Evolutionary conservation across 2,113 vertebrate genomes (phyloP).

Genomic region (Mionectes macconnelli): DNA sequence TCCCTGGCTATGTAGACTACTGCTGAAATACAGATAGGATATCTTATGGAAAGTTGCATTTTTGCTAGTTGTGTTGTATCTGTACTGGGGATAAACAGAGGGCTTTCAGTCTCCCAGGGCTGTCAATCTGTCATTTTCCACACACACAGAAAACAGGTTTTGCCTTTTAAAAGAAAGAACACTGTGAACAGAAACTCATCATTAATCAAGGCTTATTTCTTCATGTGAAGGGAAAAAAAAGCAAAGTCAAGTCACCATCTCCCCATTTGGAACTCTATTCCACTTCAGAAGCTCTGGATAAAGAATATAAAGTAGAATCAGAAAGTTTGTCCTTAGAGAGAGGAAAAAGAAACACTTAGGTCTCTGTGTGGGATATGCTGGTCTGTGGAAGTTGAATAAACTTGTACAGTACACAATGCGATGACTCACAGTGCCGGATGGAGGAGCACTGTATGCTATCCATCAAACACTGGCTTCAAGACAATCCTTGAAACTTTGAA

Average conservation of each 20-base stretch:
- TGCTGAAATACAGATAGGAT: not conserved
- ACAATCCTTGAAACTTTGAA: constrained; percentile 59
- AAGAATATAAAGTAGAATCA: constrained; percentile 40
- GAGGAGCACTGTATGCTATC: constrained; percentile 43
- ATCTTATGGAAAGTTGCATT: not conserved
- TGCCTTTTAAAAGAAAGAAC: constrained; percentile 61
- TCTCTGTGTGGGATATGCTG: constrained; percentile 57
- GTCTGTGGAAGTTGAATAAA: constrained; percentile 63
- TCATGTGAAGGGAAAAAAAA: not conserved
- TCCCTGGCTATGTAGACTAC: not conserved
- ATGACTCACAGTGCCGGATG: constrained; percentile 62
- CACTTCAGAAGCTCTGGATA: constrained; percentile 38
- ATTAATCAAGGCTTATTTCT: constrained; percentile 59
- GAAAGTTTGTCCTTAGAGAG: constrained; percentile 55
- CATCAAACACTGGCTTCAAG: constrained; percentile 63
- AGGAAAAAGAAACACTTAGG: constrained; percentile 39
- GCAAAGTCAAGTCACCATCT: constrained; percentile 20
- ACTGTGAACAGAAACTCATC: constrained; percentile 51
- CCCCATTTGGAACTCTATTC: constrained; percentile 46
- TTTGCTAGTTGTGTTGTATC: not conserved
- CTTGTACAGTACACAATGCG: constrained; percentile 48
- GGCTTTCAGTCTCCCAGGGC: constrained; percentile 31
- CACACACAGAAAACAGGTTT: constrained; percentile 22
- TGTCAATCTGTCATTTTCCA: constrained; percentile 60
- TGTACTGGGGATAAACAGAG: constrained; percentile 47